Percentiles rank a stretch among this genome's conserved stretches.
phyloP scores from a whole-genome alignment of 1,140 invertebrate genomes.

The Amyelois transitella region DNA sequence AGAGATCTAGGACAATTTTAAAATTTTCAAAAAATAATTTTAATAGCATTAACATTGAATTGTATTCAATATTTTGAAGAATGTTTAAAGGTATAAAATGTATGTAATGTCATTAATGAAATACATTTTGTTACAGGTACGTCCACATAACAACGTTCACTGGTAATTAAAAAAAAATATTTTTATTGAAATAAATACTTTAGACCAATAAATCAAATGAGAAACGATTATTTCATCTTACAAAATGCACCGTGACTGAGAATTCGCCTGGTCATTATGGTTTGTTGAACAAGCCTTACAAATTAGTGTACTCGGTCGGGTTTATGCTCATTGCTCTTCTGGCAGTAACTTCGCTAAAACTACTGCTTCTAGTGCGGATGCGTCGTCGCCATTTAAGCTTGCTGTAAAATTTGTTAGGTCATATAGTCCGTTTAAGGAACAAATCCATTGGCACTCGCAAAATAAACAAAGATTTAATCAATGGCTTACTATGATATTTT shows the following conservation, averaged over 20 bases:
- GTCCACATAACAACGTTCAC: too few species aligned
- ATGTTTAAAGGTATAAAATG: background rate
- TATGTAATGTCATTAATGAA: background rate
- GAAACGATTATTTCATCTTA: background rate
- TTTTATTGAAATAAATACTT: too few species aligned
- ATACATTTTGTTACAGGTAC: conserved; percentile 10
- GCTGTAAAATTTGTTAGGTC: background rate
- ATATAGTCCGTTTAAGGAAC: background rate
- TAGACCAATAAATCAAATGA: too few species aligned
- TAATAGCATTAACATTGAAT: background rate
- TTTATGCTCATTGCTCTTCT: background rate
- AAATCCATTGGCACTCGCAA: background rate
- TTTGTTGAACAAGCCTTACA: background rate
- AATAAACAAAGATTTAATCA: too few species aligned
- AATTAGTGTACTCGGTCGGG: background rate
- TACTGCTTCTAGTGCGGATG: background rate
- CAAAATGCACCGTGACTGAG: background rate
- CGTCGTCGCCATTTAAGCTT: background rate
- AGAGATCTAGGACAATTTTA: too few species aligned
- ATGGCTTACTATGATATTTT: too few species aligned
- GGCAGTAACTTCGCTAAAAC: background rate
- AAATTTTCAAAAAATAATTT: too few species aligned
- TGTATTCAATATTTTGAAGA: conserved; percentile 17
- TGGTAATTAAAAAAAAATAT: too few species aligned
- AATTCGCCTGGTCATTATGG: background rate